Percentiles rank a stretch among this genome's conserved stretches.
Evolutionary conservation across 2,888 invertebrate species (phyloP).

Genomic region (Diaperis boleti): DNA sequence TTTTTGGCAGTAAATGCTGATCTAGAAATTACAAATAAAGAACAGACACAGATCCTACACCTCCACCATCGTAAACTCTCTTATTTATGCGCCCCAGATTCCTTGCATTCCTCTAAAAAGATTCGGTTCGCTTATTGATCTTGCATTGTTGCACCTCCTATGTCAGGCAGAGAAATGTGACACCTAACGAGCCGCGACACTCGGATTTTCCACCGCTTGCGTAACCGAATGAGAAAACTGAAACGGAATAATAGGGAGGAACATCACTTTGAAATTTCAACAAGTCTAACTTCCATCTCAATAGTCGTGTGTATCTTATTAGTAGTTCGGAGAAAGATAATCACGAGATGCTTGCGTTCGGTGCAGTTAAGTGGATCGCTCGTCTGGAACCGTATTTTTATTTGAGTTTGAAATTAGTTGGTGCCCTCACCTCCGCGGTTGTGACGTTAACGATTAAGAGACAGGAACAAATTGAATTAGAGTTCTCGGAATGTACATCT

Average conservation of each 20-base stretch:
- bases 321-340: neutral
- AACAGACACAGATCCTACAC: too few relatives aligned
- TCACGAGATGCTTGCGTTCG: neutral
- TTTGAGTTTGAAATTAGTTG: conserved; percentile 18
- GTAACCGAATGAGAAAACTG: conserved; percentile 11
- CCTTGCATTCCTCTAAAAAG: conserved; percentile 5
- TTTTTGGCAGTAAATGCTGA: too few relatives aligned
- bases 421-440: conserved; percentile 16
- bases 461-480: conserved; percentile 30
- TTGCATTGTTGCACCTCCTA: conserved; percentile 26
- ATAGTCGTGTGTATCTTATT: conserved; percentile 10
- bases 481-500: conserved; percentile 9
- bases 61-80: neutral
- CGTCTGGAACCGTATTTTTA: conserved; percentile 15
- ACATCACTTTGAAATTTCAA: neutral
- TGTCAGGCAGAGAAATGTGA: conserved; percentile 19
- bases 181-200: conserved; percentile 14
- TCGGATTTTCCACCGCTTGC: conserved; percentile 1
- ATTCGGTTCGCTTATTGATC: conserved; percentile 27
- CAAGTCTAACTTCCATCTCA: neutral
- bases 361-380: conserved; percentile 2
- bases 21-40: too few relatives aligned
- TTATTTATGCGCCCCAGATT: conserved; percentile 16
- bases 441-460: conserved; percentile 28
- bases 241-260: neutral